Evolutionary conservation across 2,797 vertebrate species (phyloP).

Genomic region (Odontamblyopus lacepedii): DNA sequence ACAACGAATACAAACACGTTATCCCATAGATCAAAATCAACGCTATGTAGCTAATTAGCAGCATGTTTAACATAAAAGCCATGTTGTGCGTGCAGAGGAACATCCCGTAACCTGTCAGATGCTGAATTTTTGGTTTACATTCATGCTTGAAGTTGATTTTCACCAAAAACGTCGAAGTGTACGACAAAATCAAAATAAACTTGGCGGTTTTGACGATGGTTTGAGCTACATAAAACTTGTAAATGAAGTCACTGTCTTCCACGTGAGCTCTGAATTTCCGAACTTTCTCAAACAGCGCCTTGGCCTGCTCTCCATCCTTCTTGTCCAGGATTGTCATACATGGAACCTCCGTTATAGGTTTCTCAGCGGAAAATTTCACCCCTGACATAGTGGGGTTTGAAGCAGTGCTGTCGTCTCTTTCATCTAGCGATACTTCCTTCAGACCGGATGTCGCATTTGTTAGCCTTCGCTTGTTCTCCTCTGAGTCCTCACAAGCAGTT

Average conservation of each 20-base stretch:
- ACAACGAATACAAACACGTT: slow-evolving; percentile 93
- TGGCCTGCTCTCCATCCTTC: slow-evolving; percentile 97
- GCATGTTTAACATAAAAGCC: slow-evolving; percentile 94
- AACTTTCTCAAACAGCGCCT: slow-evolving; percentile 97
- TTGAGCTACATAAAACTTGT: slow-evolving; percentile 95
- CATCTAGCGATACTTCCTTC: slow-evolving; percentile 88
- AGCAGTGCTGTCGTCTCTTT: slow-evolving; percentile 81
- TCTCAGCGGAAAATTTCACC: slow-evolving; percentile 90
- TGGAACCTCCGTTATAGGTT: slow-evolving; percentile 87
- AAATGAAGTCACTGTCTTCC: slow-evolving; percentile 97
- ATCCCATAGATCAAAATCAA: slow-evolving; percentile 94
- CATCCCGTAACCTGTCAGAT: slow-evolving; percentile 86
- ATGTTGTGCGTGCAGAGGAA: slow-evolving; percentile 97
- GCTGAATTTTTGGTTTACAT: slow-evolving; percentile 86
- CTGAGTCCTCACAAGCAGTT: slow-evolving; percentile 95
- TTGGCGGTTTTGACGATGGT: slow-evolving; percentile 94
- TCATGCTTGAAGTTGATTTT: slow-evolving; percentile 86
- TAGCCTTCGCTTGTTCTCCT: slow-evolving; percentile 94
- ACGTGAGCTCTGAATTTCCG: slow-evolving; percentile 94
- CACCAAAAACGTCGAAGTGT: slow-evolving; percentile 90
- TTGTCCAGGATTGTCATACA: slow-evolving; percentile 97
- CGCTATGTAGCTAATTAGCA: slow-evolving; percentile 92
- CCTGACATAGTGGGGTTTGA: slow-evolving; percentile 86
- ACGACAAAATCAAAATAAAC: slow-evolving; percentile 94
- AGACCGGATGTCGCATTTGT: slow-evolving; percentile 83